Percentiles rank a stretch among this genome's conserved stretches.
These are phyloP conservation scores for Clupea harengus DNA, from an alignment of 2,113 vertebrate genomes.

Conservation along the genomic window DNA sequence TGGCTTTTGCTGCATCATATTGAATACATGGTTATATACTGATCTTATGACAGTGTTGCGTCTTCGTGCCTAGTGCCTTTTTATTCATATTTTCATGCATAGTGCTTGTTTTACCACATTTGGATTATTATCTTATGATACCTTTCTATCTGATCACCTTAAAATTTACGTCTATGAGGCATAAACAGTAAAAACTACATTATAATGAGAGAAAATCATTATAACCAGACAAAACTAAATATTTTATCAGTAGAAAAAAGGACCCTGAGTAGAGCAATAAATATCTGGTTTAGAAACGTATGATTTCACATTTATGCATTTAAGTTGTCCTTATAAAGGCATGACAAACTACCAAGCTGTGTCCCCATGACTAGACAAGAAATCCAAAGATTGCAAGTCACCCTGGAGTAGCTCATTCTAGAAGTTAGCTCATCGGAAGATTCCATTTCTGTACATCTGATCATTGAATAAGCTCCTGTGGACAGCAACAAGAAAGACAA, in stretches of 20 bases:
- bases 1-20: too few species aligned
- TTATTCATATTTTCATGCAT: not conserved
- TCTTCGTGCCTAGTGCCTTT: not conserved
- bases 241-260: not conserved
- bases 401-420: constrained; percentile 18
- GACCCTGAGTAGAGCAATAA: not conserved
- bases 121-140: not conserved
- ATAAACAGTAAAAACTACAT: not conserved
- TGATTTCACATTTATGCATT: constrained; percentile 8
- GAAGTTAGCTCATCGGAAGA: constrained; percentile 5
- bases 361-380: constrained; percentile 8
- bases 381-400: constrained; percentile 16
- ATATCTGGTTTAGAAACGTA: not conserved
- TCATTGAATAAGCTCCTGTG: constrained; percentile 70
- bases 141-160: not conserved
- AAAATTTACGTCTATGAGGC: not conserved
- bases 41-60: not conserved
- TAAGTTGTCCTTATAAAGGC: constrained; percentile 10
- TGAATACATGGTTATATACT: too few species aligned
- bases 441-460: constrained; percentile 11
- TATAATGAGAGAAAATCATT: not conserved
- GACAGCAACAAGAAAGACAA: constrained; percentile 23
- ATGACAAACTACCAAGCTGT: not conserved
- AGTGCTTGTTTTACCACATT: not conserved
- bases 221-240: not conserved